A percentile compares a stretch with the other conserved stretches of the same genome.
Evolutionary conservation across 1,140 invertebrate genomes (phyloP).

Genomic region (Druon quercuslanigerum): DNA sequence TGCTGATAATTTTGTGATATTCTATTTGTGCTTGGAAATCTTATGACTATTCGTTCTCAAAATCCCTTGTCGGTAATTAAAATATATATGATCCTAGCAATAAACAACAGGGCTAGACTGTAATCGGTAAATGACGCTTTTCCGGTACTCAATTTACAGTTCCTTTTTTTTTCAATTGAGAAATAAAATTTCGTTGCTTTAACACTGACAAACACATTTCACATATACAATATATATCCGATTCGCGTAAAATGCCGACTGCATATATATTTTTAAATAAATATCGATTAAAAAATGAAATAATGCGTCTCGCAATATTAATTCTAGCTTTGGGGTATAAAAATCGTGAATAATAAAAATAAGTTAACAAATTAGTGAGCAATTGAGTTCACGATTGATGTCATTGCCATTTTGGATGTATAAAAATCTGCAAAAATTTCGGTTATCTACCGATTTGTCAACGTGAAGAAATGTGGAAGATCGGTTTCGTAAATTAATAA

Average conservation of each 20-base stretch:
- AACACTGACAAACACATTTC: background rate
- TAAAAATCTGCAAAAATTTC: background rate
- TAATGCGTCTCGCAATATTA: no score
- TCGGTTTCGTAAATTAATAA: background rate
- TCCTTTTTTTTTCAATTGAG: background rate
- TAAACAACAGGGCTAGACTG: constrained; percentile 3
- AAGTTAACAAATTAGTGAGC: background rate
- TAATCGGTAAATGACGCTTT: background rate
- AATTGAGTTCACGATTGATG: background rate
- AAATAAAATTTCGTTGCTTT: constrained; percentile 2
- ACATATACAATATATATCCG: background rate
- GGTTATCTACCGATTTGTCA: constrained; percentile 8
- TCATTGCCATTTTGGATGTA: background rate
- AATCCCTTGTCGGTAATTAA: constrained; percentile 21
- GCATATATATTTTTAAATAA: no score
- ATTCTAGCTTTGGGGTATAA: no score
- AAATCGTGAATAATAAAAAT: background rate
- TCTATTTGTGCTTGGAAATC: constrained; percentile 9
- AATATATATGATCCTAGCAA: constrained; percentile 3
- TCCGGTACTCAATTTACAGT: background rate
- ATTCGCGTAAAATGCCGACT: no score
- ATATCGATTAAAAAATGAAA: no score
- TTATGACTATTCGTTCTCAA: constrained; percentile 25
- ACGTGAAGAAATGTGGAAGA: constrained; percentile 1
- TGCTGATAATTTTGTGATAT: background rate